Conservation (phyloP, 2,888 invertebrate species). For the Cephus runcator region DNA sequence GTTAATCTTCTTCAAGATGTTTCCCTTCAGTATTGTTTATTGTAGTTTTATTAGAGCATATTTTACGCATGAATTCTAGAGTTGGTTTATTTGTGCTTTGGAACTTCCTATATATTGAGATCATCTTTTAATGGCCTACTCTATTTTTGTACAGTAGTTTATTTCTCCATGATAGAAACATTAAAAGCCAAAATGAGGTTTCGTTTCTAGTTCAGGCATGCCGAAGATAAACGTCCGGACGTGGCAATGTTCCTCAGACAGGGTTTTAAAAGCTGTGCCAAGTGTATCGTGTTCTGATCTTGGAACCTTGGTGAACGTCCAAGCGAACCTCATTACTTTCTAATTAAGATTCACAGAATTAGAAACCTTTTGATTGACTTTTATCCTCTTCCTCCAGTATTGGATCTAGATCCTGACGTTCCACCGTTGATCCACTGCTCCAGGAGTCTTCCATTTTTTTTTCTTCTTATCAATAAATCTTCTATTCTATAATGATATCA, state of each 20-base stretch:
- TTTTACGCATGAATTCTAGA: no score
- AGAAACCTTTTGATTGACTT: conserved; percentile 41
- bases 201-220: not conserved
- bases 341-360: not conserved
- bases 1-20: not conserved
- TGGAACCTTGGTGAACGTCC: not conserved
- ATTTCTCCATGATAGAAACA: not conserved
- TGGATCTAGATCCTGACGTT: conserved; percentile 45
- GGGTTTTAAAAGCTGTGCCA: not conserved
- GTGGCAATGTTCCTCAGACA: not conserved
- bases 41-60: no score
- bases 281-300: not conserved
- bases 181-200: not conserved
- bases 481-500: not conserved
- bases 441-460: conserved; percentile 43
- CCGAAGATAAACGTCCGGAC: not conserved
- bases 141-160: not conserved
- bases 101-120: not conserved
- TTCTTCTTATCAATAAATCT: not conserved
- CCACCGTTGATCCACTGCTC: conserved; percentile 32
- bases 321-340: not conserved
- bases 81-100: not conserved
- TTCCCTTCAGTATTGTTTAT: not conserved
- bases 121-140: not conserved
- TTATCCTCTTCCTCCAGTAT: conserved; percentile 52